These are phyloP conservation scores for Bombylius discolor DNA, from an alignment of 2,888 invertebrate genomes.

Conservation along the genomic window DNA sequence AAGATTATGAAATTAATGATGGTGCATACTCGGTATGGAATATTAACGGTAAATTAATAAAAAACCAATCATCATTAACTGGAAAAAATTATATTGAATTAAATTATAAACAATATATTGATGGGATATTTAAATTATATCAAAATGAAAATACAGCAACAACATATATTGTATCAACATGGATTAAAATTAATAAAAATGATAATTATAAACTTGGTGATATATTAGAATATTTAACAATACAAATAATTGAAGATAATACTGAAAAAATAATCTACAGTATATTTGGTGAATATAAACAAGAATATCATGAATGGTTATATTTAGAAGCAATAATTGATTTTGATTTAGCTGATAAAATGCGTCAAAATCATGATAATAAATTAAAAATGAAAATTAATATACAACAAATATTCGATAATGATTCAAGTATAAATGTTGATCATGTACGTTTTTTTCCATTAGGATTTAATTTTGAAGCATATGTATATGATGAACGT, in stretches of 20 bases:
- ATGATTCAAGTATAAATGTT: not conserved
- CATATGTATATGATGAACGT: not conserved
- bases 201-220: not conserved
- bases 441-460: not conserved
- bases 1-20: conserved; percentile 3
- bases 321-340: conserved; percentile 5
- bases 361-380: not conserved
- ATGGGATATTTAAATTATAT: conserved; percentile 5
- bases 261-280: not conserved
- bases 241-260: not conserved
- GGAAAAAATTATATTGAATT: conserved; percentile 7
- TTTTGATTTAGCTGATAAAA: not conserved
- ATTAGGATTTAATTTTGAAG: not conserved
- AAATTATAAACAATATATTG: conserved; percentile 3
- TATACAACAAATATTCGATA: conserved; percentile 1
- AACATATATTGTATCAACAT: conserved; percentile 5
- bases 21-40: not conserved
- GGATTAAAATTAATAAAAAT: conserved; percentile 5
- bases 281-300: conserved; percentile 4
- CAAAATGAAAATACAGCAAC: not conserved
- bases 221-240: conserved; percentile 1
- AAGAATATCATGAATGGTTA: conserved; percentile 3
- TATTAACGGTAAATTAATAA: conserved; percentile 4
- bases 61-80: conserved; percentile 5
- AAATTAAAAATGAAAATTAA: not conserved